Evolutionary conservation across 1,140 invertebrate genomes (phyloP), one percentile per base, ranked within the genome.

Genomic region (Theocolax elegans): DNA sequence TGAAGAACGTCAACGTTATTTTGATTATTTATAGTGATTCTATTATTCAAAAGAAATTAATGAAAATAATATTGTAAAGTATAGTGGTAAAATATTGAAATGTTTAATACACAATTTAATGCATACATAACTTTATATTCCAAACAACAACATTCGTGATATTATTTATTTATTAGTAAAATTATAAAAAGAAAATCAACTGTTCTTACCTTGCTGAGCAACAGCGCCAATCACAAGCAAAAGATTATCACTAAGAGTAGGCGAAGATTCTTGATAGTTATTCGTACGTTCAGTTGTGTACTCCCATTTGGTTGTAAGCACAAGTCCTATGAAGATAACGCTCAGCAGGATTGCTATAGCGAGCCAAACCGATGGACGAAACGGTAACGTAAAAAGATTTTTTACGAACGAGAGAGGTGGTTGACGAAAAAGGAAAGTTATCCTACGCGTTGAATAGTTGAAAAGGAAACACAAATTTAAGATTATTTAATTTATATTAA

Each of bases 371-470:
- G 82, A 80, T 13, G 72, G 81, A 63, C 87, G 81, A 74, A 92
- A 92, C 0, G 90, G 90, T 35, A 91, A 69, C 12, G 87, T 75
- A 72, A 90, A 92, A 27, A 91, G 85, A 75, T 91, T 91, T 62
- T 86, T 88, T 21, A 91, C 87, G 72, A 88, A 90, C 0, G 90
- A 91, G 13, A 92, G 76, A 72, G 91, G 89, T 8, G 91, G 90
- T 79, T 89, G 87, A 27, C 88, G 87, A 75, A 92, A 91, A 7
- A 92, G 86, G 76, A 91, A 91, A 69, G 87, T 87, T 0, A 88
- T 88, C 40, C 88, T 84, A 23, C 13, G 31, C 2, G 12, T 31
- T 6, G 10, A 6, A 35, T 6, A 35, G 15, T n/a, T 17, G 31
- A n/a, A 10, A 48, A 13, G 2, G 7, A 19, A 44, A 17, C 3